Evolutionary conservation across 1,140 invertebrate species (phyloP).

Genomic region (Nasonia giraulti): DNA sequence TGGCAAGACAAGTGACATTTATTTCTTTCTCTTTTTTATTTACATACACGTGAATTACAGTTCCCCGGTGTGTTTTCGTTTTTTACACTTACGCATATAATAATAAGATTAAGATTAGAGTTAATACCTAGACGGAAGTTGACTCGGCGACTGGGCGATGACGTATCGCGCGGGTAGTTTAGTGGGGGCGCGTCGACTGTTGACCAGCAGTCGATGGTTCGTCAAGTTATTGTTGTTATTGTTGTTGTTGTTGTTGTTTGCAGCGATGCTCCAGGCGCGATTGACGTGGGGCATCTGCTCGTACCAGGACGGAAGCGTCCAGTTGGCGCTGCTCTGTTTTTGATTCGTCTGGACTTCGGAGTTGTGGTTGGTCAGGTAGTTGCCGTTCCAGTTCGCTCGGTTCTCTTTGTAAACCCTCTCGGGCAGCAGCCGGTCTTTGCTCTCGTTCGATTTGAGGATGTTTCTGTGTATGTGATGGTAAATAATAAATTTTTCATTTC

Average conservation of each 20-base stretch:
- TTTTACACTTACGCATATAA: neutral
- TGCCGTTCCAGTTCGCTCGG: constrained; percentile 73
- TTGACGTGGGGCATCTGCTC: constrained; percentile 60
- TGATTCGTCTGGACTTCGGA: constrained; percentile 44
- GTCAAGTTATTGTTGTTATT: constrained; percentile 76
- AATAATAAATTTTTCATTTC: too few relatives aligned
- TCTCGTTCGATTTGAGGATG: constrained; percentile 57
- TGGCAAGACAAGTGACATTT: too few relatives aligned
- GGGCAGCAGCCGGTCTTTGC: constrained; percentile 62
- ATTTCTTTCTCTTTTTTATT: too few relatives aligned
- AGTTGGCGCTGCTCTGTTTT: constrained; percentile 61
- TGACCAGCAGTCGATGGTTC: constrained; percentile 66
- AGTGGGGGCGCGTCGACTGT: constrained; percentile 43
- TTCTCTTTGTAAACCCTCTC: constrained; percentile 73
- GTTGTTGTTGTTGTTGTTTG: too few relatives aligned
- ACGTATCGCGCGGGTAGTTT: constrained; percentile 30
- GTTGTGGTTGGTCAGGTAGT: constrained; percentile 59
- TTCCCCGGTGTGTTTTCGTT: too few relatives aligned
- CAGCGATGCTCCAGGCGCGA: constrained; percentile 69
- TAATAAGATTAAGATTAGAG: neutral
- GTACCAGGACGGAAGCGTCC: constrained; percentile 67
- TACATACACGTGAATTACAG: too few relatives aligned
- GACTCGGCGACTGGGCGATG: constrained; percentile 48
- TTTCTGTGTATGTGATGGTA: neutral
- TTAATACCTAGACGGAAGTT: constrained; percentile 49